phyloP scores from a whole-genome alignment of 2,113 vertebrate species.

The Malurus melanocephalus region DNA sequence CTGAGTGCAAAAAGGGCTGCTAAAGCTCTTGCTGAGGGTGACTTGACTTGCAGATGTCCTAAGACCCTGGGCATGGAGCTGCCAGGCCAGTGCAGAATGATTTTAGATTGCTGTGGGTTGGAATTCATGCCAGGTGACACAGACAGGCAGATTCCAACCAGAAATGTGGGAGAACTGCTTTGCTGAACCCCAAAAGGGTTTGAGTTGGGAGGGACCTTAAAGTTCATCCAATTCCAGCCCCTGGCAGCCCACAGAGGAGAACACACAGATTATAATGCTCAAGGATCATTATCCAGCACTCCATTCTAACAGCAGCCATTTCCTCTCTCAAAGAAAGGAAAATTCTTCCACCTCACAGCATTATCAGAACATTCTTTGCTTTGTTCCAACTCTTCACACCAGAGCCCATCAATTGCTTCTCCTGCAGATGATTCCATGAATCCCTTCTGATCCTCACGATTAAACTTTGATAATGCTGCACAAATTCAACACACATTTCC shows the following conservation, averaged over 20 bases:
- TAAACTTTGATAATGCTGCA: background rate
- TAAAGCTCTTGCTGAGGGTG: background rate
- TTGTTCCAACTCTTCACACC: background rate
- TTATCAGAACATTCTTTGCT: background rate
- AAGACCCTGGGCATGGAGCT: background rate
- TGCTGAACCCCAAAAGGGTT: background rate
- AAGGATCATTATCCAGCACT: background rate
- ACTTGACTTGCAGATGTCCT: background rate
- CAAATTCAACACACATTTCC: background rate
- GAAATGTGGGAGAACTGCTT: background rate
- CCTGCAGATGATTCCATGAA: background rate
- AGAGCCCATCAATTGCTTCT: background rate
- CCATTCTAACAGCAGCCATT: background rate
- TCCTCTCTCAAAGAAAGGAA: background rate
- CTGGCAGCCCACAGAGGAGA: background rate
- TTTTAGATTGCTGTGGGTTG: background rate
- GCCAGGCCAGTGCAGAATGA: background rate
- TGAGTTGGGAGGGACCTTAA: background rate
- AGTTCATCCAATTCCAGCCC: background rate
- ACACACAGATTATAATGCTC: background rate
- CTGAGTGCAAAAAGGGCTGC: background rate
- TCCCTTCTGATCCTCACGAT: background rate
- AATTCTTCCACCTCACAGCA: background rate
- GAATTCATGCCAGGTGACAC: background rate
- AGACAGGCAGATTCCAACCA: background rate